These are phyloP conservation scores for Dysmachus trigonus DNA, from an alignment of 2,888 invertebrate species.

Conservation along the genomic window DNA sequence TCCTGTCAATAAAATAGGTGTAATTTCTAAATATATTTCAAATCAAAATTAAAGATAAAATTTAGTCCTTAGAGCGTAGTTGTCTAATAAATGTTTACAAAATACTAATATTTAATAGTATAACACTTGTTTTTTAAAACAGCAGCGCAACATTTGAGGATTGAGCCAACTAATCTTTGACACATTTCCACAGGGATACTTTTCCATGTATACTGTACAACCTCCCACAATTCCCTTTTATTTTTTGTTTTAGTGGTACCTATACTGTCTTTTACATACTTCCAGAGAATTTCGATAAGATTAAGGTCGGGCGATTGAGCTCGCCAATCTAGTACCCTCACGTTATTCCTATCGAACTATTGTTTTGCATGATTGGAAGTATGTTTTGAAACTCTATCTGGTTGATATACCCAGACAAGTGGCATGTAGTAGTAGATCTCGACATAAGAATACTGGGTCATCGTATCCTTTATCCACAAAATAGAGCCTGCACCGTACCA, in stretches of 20 bases:
- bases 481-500: background rate
- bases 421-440: background rate
- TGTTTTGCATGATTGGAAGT: background rate
- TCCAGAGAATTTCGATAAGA: background rate
- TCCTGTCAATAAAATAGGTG: too few species aligned
- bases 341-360: background rate
- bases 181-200: too few species aligned
- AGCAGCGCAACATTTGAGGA: too few species aligned
- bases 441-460: background rate
- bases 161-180: too few species aligned
- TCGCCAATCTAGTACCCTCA: background rate
- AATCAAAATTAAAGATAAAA: too few species aligned
- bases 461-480: background rate
- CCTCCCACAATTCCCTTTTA: too few species aligned
- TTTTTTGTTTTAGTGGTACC: background rate
- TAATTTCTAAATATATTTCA: too few species aligned
- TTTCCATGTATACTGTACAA: too few species aligned
- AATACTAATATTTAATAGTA: too few species aligned
- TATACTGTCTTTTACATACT: background rate
- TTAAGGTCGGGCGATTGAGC: background rate
- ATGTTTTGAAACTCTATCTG: background rate
- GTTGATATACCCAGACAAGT: background rate
- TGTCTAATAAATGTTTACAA: too few species aligned
- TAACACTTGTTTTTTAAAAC: too few species aligned
- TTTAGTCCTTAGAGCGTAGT: too few species aligned